Base-by-base conservation (phyloP, 2,888 invertebrate species). In the Amphipoea oculea region DNA sequence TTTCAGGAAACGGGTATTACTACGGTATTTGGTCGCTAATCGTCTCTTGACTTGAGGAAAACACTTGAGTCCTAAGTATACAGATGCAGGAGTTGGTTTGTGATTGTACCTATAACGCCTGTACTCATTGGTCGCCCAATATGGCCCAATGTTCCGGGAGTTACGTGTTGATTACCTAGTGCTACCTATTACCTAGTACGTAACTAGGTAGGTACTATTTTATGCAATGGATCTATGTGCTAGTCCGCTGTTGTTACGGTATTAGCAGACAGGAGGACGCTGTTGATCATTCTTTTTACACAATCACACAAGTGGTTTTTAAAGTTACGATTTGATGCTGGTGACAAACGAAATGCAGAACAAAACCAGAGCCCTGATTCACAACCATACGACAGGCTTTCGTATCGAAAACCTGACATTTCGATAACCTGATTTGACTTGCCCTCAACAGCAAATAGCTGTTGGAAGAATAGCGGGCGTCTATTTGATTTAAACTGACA, bases 1-100 rank as follows among this genome's bases (percentile, higher is more conserved):
- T 51, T 42, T 40, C 45, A 51, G 45, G 51, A 62, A 74, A 81
- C 29, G 11, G 68, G 42, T 63, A 69, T 73, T 54, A 79, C 48
- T 57, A 79, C 73, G 66, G 75, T 83, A 75, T 79, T 76, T 29
- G 66, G 72, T 69, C 48, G 29, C 66, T 84, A 80, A 84, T 76
- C 57, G 84, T 73, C n/a, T 81, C 71, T 80, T 78, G 76, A 78
- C 82, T 76, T 60, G 73, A 82, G 78, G 78, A 84, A 81, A 84
- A 85, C 54, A 85, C 68, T 85, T 72, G 72, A 67, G 54, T 45
- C 9, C 20, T 68, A 65, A 68, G 67, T 73, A 78, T 42, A 73
- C 62, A 54, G 70, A 65, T 40, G 67, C 54, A 75, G 63, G 62
- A 68, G 78, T 81, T 76, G 78, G 71, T 65, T 73, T 67, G 54